phyloP scores from a whole-genome alignment of 1,140 invertebrate species.

The Sitobion miscanthi region DNA sequence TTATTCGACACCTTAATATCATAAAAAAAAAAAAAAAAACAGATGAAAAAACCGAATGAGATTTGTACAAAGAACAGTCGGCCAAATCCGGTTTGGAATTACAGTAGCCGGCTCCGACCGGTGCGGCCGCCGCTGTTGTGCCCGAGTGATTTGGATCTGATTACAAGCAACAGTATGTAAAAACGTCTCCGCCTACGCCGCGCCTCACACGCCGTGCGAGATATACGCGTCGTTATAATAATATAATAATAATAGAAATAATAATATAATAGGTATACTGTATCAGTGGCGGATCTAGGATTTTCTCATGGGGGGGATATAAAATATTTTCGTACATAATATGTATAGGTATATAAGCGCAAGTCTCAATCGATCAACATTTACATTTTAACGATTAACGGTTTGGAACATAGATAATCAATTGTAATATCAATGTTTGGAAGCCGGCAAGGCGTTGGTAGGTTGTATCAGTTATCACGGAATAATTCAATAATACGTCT shows the following conservation, averaged over 20 bases:
- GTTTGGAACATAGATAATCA: too few species aligned
- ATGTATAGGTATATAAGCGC: too few species aligned
- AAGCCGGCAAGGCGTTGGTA: too few species aligned
- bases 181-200: slow-evolving; percentile 50
- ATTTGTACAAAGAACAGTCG: slow-evolving; percentile 19
- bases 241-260: too few species aligned
- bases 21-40: slow-evolving; percentile 9
- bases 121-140: background rate
- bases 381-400: too few species aligned
- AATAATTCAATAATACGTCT: too few species aligned
- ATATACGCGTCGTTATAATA: background rate
- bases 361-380: too few species aligned
- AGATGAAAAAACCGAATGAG: slow-evolving; percentile 7
- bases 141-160: slow-evolving; percentile 44
- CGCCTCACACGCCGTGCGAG: slow-evolving; percentile 16
- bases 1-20: slow-evolving; percentile 48
- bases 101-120: slow-evolving; percentile 36
- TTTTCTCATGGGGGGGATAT: too few species aligned
- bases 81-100: slow-evolving; percentile 50
- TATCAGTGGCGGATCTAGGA: too few species aligned
- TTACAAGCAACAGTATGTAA: slow-evolving; percentile 45
- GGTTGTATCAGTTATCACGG: too few species aligned
- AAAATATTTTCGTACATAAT: too few species aligned
- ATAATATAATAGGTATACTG: background rate
- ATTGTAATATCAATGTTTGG: too few species aligned